phyloP scores from a whole-genome alignment of 2,797 vertebrate species.

The Chrosomus eos region DNA sequence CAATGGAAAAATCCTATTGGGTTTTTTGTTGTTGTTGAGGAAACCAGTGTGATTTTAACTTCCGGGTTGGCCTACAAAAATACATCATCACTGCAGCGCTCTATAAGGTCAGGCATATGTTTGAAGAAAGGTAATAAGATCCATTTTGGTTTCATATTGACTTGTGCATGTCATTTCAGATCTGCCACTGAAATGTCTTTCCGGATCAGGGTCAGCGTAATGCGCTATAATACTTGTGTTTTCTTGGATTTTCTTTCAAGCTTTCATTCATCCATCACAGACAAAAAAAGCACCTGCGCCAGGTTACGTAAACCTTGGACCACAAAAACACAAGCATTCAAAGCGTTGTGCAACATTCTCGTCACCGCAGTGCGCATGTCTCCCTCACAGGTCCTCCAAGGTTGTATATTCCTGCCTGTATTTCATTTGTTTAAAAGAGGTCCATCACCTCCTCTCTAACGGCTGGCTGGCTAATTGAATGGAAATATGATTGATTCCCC shows the following conservation, averaged over 20 bases:
- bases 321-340: constrained; percentile 32
- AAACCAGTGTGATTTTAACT: neutral
- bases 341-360: constrained; percentile 42
- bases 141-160: neutral
- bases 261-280: constrained; percentile 30
- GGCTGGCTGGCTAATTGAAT: constrained; percentile 62
- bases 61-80: neutral
- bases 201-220: neutral
- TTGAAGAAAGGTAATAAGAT: neutral
- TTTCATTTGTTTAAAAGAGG: constrained; percentile 67
- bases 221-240: constrained; percentile 12
- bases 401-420: constrained; percentile 52
- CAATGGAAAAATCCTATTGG: neutral
- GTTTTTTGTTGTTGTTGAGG: neutral
- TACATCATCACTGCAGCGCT: neutral
- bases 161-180: constrained; percentile 1
- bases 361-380: constrained; percentile 24
- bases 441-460: constrained; percentile 55
- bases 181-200: constrained; percentile 4
- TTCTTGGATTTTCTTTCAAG: constrained; percentile 11
- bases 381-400: constrained; percentile 52
- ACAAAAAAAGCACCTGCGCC: constrained; percentile 21
- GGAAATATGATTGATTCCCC: constrained; percentile 65
- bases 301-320: constrained; percentile 43
- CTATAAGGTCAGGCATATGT: neutral